Evolutionary conservation across 2,888 invertebrate genomes (phyloP).

Genomic region (Portevinia maculata): DNA sequence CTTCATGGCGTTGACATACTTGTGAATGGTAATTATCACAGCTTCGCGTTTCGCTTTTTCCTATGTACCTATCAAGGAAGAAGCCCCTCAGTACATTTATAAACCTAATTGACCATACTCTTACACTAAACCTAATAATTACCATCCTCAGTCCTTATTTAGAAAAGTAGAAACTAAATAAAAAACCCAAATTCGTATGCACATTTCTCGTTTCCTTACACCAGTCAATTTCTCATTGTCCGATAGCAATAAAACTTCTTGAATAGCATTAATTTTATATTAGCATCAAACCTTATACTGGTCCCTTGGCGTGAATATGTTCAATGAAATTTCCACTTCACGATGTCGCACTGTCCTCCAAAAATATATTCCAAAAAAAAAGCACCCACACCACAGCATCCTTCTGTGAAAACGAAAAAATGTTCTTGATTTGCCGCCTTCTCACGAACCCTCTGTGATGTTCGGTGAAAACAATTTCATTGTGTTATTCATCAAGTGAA

Average conservation of each 20-base stretch:
- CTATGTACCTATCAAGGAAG: no score
- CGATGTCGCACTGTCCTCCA: neutral
- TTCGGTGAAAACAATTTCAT: conserved; percentile 14
- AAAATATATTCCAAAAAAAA: neutral
- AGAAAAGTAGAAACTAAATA: neutral
- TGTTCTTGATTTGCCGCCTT: neutral
- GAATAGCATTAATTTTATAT: conserved; percentile 5
- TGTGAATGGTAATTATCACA: no score
- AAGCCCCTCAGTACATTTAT: no score
- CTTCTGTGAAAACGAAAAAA: conserved; percentile 1
- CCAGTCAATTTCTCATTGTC: neutral
- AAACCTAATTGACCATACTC: no score
- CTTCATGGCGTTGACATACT: no score
- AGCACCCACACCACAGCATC: neutral
- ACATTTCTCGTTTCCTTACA: neutral
- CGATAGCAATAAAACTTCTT: neutral
- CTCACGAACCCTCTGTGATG: neutral
- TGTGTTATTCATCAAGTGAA: conserved; percentile 24
- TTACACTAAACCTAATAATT: no score
- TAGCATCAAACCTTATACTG: neutral
- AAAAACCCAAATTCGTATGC: neutral
- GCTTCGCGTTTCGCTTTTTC: no score
- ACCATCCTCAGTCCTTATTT: neutral
- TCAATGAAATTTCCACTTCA: neutral
- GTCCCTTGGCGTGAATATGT: neutral